A percentile compares a stretch with the other conserved stretches of the same genome.
phyloP scores from a whole-genome alignment of 1,140 invertebrate genomes.

The Sesamia nonagrioides region DNA sequence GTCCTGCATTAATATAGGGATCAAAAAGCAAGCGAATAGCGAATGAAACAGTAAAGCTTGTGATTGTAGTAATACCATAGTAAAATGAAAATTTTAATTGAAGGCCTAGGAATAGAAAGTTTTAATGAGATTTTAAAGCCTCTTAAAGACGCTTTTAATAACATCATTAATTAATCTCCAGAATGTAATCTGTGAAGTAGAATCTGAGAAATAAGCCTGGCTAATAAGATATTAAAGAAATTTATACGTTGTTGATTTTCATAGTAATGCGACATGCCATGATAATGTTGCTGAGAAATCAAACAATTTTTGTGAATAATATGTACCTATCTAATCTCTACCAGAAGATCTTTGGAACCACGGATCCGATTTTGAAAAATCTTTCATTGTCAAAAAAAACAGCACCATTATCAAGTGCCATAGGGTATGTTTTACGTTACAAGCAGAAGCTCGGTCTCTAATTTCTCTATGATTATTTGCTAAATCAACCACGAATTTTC shows the following conservation, averaged over 20 bases:
- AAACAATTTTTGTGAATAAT: no score
- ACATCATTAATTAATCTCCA: slow-evolving; percentile 16
- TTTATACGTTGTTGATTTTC: background rate
- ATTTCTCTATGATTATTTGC: no score
- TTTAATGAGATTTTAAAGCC: slow-evolving; percentile 5
- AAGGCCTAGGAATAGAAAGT: background rate
- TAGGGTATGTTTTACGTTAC: no score
- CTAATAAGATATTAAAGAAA: background rate
- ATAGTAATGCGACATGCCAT: background rate
- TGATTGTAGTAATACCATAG: background rate
- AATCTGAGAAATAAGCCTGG: background rate
- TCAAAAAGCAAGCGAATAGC: background rate
- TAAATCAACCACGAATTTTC: no score
- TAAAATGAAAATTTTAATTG: background rate
- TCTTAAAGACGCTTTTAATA: slow-evolving; percentile 3
- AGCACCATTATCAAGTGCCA: no score
- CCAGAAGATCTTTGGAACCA: no score
- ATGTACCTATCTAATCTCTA: no score
- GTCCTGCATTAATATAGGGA: background rate
- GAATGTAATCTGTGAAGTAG: slow-evolving; percentile 3
- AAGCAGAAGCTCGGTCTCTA: no score
- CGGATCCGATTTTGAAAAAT: no score
- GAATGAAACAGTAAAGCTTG: background rate
- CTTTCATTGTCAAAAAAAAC: no score
- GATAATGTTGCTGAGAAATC: background rate